A percentile compares a stretch with the other conserved stretches of the same genome.
Evolutionary conservation across 2,113 vertebrate species (phyloP).

Genomic region (Clarias magur): DNA sequence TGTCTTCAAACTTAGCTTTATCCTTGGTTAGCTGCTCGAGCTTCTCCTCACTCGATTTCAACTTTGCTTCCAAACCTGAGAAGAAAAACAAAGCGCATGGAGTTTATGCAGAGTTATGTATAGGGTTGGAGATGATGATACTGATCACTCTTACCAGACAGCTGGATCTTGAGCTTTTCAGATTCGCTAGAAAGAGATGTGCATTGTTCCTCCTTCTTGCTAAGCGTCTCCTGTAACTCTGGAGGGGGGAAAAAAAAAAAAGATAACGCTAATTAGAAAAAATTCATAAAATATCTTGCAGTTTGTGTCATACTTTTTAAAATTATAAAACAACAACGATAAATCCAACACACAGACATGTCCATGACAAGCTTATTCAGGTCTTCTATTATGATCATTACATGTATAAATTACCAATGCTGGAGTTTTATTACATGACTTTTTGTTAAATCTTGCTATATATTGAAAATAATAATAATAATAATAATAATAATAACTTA

Average conservation of each 20-base stretch:
- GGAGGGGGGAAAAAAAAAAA: constrained; percentile 45
- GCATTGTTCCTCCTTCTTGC: constrained; percentile 83
- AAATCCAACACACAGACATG: background rate
- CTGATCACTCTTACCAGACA: constrained; percentile 64
- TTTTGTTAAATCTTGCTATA: background rate
- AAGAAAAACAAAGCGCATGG: background rate
- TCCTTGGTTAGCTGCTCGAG: constrained; percentile 80
- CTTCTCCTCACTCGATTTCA: constrained; percentile 81
- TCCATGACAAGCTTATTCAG: background rate
- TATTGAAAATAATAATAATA: no score
- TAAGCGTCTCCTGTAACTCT: constrained; percentile 85
- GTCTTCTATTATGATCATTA: background rate
- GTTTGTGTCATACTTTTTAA: no score
- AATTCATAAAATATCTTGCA: no score
- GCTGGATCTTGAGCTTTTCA: constrained; percentile 77
- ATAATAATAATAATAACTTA: background rate
- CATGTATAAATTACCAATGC: background rate
- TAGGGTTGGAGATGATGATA: background rate
- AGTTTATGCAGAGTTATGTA: background rate
- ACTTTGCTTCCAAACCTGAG: constrained; percentile 82
- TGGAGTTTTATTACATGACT: background rate
- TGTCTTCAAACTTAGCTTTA: constrained; percentile 87
- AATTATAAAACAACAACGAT: background rate
- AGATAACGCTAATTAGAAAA: background rate
- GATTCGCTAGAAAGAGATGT: constrained; percentile 76